Evolutionary conservation across 2,888 invertebrate genomes (phyloP).

Genomic region (Amphiduros pacificus): DNA sequence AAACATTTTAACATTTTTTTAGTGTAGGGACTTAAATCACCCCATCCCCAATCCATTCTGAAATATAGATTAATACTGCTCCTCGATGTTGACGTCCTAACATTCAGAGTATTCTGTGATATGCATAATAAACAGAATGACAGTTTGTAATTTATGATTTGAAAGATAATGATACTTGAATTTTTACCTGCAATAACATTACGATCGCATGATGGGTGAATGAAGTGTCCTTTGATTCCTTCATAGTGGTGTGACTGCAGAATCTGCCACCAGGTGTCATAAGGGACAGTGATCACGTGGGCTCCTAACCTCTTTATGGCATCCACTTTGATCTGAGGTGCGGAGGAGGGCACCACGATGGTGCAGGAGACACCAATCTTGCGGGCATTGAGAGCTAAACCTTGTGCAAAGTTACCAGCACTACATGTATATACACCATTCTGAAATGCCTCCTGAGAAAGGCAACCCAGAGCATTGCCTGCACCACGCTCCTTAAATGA

Average conservation of each 20-base stretch:
- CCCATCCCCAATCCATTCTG: too few relatives aligned
- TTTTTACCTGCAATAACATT: slow-evolving; percentile 48
- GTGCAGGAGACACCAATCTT: slow-evolving; percentile 22
- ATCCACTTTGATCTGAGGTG: slow-evolving; percentile 21
- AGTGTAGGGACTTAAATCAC: too few relatives aligned
- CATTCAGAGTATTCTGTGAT: too few relatives aligned
- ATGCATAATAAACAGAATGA: too few relatives aligned
- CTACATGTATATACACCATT: slow-evolving; percentile 51
- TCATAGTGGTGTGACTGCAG: slow-evolving; percentile 36
- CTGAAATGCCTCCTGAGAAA: background rate
- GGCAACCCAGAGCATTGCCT: slow-evolving; percentile 40
- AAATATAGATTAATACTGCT: too few relatives aligned
- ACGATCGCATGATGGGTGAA: slow-evolving; percentile 48
- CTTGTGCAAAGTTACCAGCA: slow-evolving; percentile 55
- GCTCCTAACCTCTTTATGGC: slow-evolving; percentile 19
- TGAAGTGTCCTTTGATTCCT: slow-evolving; percentile 41
- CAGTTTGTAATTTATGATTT: too few relatives aligned
- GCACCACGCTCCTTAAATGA: slow-evolving; percentile 53
- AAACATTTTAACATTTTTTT: too few relatives aligned
- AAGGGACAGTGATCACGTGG: slow-evolving; percentile 32
- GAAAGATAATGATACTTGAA: too few relatives aligned
- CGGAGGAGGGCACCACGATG: slow-evolving; percentile 20
- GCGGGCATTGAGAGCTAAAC: slow-evolving; percentile 42
- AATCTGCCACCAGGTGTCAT: slow-evolving; percentile 49
- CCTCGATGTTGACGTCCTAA: too few relatives aligned